Conservation (phyloP, 2,888 invertebrate genomes). For the Eumacrocentrus americanus region DNA sequence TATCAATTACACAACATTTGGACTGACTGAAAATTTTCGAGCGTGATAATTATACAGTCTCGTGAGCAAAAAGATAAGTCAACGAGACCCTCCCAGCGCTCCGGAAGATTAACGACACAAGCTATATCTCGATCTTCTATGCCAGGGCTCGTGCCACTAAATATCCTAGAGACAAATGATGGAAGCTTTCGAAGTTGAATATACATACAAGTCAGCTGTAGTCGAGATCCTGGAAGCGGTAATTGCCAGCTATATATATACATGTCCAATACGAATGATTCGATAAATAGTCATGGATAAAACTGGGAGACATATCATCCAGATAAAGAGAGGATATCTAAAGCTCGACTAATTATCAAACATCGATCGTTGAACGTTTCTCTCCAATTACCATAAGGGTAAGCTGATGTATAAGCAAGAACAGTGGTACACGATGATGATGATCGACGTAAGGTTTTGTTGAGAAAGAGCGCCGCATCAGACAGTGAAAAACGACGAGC, state of each 20-base stretch:
- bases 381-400: conserved; percentile 5
- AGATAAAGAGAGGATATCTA: conserved; percentile 30
- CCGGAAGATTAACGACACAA: conserved; percentile 30
- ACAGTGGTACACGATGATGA: neutral
- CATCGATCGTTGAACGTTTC: conserved; percentile 34
- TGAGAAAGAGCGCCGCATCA: too few species aligned
- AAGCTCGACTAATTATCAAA: conserved; percentile 38
- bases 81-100: conserved; percentile 1
- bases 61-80: conserved; percentile 8
- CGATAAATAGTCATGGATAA: conserved; percentile 52
- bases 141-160: conserved; percentile 10
- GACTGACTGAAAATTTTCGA: conserved; percentile 16
- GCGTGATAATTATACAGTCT: conserved; percentile 25
- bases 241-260: conserved; percentile 50
- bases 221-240: conserved; percentile 41
- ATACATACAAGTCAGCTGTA: conserved; percentile 9
- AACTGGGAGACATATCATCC: conserved; percentile 44
- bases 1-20: too few species aligned
- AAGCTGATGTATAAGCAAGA: neutral
- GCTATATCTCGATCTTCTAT: conserved; percentile 26
- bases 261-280: conserved; percentile 50
- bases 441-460: conserved; percentile 23
- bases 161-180: conserved; percentile 36
- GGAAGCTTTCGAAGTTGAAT: conserved; percentile 28
- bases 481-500: conserved; percentile 29